Evolutionary conservation across 2,797 vertebrate genomes (phyloP), one percentile per base, ranked within the genome.

Genomic region (Lerista edwardsae): DNA sequence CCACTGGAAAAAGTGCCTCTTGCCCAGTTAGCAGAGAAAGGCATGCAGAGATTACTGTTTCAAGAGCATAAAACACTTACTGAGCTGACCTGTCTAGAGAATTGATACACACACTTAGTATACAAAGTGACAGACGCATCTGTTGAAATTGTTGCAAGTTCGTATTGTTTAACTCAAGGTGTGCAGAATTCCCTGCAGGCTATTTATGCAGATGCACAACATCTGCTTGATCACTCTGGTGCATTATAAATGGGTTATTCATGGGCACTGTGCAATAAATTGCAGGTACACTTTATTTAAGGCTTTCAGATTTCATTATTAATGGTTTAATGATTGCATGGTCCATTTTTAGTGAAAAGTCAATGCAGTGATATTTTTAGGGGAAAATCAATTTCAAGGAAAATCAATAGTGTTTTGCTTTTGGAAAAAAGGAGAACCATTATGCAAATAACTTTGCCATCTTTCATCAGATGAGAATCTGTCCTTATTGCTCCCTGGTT

Each of bases 201-300:
- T 69, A 39, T 69, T 57, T 39, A 73, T 61, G 19, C 29, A 2
- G 9, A 57, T 79, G 17, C 10, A 75, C 81, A 88, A 80, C 5
- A 65, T 47, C 21, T 85, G 27, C 74, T 34, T 79, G 27, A 73
- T 76, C 82, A 67, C 0, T 12, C 0, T 9, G 81, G 79, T 90
- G 27, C 69, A 89, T 82, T 86, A 83, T n/a, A 17, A 88, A 75
- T 47, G 41, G 74, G 75, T 88, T 80, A 84, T 89, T 83, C 87
- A 62, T 80, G 23, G 76, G 51, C 62, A 36, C 55, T 41, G 10
- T 8, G 10, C 41, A 47, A 85, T 78, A 19, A 57, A 75, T 82
- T 41, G 27, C 25, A 68, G 47, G 34, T 69, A 2, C 4, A 69
- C 1, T 7, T 44, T 87, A 19, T 7, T 44, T 87, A 19, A 62